phyloP scores from a whole-genome alignment of 1,140 invertebrate species.

The Heliconius eleuchia region DNA sequence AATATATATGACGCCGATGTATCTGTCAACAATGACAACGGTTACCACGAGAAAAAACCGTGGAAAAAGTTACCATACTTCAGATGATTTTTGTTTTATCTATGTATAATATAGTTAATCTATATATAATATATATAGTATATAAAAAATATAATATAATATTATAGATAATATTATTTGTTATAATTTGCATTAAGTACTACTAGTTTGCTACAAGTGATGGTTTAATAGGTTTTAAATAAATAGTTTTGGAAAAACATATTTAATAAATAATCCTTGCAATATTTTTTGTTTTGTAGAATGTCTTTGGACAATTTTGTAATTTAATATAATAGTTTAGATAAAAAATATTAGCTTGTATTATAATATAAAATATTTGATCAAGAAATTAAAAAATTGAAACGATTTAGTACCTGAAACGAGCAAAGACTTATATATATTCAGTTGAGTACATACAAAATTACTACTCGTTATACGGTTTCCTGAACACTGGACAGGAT shows the following conservation, averaged over 20 bases:
- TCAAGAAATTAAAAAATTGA: not conserved
- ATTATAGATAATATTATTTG: too few species aligned
- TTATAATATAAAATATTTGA: too few species aligned
- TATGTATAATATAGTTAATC: not conserved
- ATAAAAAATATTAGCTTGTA: too few species aligned
- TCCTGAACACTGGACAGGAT: not conserved
- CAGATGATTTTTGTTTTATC: not conserved
- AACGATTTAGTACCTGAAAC: not conserved
- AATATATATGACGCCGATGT: constrained; percentile 11
- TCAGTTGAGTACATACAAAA: not conserved
- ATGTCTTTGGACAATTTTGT: too few species aligned
- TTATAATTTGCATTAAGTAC: not conserved
- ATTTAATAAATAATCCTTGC: too few species aligned
- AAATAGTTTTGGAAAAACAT: not conserved
- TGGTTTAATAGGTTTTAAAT: not conserved
- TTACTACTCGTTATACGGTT: not conserved
- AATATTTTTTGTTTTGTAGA: too few species aligned
- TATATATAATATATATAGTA: not conserved
- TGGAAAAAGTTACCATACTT: not conserved
- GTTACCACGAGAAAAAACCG: not conserved
- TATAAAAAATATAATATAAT: too few species aligned
- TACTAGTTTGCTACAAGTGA: not conserved
- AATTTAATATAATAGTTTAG: too few species aligned
- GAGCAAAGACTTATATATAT: not conserved
- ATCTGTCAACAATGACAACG: constrained; percentile 9